phyloP scores from a whole-genome alignment of 2,797 vertebrate genomes.

The Urocyon cinereoargenteus region DNA sequence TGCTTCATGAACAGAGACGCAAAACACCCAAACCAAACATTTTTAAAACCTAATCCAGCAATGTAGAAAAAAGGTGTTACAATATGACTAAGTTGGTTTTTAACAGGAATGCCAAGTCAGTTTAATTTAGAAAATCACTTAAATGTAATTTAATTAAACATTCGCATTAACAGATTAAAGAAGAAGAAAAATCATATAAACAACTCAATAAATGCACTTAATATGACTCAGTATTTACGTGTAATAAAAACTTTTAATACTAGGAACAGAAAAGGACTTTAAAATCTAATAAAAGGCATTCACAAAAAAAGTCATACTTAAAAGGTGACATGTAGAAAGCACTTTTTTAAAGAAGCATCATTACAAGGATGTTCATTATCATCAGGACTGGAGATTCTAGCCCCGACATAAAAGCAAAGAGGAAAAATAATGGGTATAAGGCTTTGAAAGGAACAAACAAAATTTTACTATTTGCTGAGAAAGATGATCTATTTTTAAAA shows the following conservation, averaged over 20 bases:
- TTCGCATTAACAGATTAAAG: slow-evolving; percentile 30
- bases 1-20: background rate
- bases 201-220: slow-evolving; percentile 42
- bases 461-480: slow-evolving; percentile 23
- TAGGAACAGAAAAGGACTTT: slow-evolving; percentile 14
- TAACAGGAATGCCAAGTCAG: background rate
- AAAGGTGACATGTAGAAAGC: background rate
- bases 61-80: background rate
- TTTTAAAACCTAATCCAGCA: slow-evolving; percentile 14
- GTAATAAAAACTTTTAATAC: slow-evolving; percentile 14
- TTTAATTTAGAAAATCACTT: slow-evolving; percentile 17
- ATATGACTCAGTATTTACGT: background rate
- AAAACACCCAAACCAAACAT: slow-evolving; percentile 22
- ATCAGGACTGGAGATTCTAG: slow-evolving; percentile 1
- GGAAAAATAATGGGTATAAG: background rate
- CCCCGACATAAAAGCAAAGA: background rate
- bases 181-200: background rate
- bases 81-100: background rate
- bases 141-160: slow-evolving; percentile 16
- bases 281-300: background rate
- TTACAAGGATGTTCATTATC: background rate
- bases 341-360: slow-evolving; percentile 30
- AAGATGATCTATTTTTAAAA: background rate
- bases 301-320: background rate
- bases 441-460: background rate